phyloP scores from a whole-genome alignment of 2,797 vertebrate genomes.

The Periophthalmus magnuspinnatus region DNA sequence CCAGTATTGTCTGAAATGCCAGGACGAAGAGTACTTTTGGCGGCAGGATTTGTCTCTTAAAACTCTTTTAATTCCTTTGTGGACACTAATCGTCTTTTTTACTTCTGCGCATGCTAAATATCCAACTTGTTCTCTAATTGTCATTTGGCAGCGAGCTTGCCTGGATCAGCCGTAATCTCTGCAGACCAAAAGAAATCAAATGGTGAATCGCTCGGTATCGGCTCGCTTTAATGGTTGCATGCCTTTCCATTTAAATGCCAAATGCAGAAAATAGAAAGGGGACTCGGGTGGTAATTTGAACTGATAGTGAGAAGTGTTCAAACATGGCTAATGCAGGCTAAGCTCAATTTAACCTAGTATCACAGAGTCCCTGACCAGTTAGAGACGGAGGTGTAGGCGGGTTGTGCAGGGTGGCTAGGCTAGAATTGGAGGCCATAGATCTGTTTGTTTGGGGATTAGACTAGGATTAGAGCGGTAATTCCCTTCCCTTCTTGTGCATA shows the following conservation, averaged over 20 bases:
- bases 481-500: conserved; percentile 67
- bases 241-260: conserved; percentile 27
- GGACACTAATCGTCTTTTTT: not conserved
- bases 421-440: conserved; percentile 69
- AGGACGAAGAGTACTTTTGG: not conserved
- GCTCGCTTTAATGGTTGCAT: not conserved
- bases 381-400: conserved; percentile 31
- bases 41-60: not conserved
- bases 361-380: conserved; percentile 35
- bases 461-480: conserved; percentile 71
- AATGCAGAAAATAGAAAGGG: conserved; percentile 12
- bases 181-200: conserved; percentile 16
- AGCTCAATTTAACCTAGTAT: conserved; percentile 53
- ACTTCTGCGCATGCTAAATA: not conserved
- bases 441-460: conserved; percentile 77
- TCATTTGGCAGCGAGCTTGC: not conserved
- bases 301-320: conserved; percentile 36
- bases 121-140: conserved; percentile 2
- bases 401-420: conserved; percentile 30
- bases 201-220: conserved; percentile 7
- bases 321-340: conserved; percentile 32
- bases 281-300: conserved; percentile 23
- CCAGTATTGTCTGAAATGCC: not conserved
- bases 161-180: conserved; percentile 28
- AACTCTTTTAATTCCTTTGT: not conserved